These are phyloP conservation scores for Amblyornis subalaris DNA, from an alignment of 2,113 vertebrate species.

Conservation along the genomic window DNA sequence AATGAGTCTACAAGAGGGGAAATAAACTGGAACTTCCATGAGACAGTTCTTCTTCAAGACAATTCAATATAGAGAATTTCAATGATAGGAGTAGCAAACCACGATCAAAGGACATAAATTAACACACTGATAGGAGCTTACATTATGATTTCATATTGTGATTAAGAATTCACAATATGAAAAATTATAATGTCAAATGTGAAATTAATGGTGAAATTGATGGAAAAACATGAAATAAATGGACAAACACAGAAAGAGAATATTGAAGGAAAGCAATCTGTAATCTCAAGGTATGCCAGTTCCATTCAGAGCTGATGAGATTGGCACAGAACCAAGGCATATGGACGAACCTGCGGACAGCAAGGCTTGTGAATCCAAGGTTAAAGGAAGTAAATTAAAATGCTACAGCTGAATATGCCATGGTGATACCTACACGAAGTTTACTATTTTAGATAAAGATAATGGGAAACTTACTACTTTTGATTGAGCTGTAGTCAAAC, in stretches of 20 bases:
- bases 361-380: background rate
- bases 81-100: background rate
- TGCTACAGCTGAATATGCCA: background rate
- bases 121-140: background rate
- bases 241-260: background rate
- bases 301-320: slow-evolving; percentile 2
- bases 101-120: background rate
- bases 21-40: background rate
- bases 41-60: background rate
- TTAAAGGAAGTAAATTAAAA: slow-evolving; percentile 25
- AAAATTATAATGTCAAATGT: background rate
- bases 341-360: background rate
- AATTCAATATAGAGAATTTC: background rate
- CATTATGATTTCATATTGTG: background rate
- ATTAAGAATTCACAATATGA: background rate
- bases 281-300: background rate
- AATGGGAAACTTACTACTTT: background rate
- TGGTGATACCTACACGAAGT: background rate
- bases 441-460: background rate
- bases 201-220: background rate
- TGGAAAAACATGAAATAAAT: background rate
- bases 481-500: background rate
- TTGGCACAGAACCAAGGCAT: background rate
- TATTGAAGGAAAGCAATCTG: background rate
- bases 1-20: background rate